Evolutionary conservation across 1,140 invertebrate genomes (phyloP).

Genomic region (Ceratina japonica): DNA sequence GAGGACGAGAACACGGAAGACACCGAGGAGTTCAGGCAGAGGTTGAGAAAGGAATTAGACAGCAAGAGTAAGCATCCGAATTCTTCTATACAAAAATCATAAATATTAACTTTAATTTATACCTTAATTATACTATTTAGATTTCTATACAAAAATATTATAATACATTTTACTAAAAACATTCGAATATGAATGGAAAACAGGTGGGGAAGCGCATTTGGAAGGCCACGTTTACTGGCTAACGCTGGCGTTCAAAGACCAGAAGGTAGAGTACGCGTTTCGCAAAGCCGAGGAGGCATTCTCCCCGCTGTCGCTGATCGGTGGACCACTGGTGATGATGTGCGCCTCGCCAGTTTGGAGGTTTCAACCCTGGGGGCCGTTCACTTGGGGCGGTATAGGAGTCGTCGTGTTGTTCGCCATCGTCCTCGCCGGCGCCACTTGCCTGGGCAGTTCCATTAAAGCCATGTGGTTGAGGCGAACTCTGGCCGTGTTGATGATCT

Average conservation of each 20-base stretch:
- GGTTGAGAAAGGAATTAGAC: conserved; percentile 90
- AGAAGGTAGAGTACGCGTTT: conserved; percentile 84
- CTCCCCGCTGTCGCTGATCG: conserved; percentile 83
- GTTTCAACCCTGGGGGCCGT: conserved; percentile 75
- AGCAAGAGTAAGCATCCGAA: conserved; percentile 86
- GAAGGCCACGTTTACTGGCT: conserved; percentile 84
- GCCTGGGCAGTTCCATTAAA: conserved; percentile 74
- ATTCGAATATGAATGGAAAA: not conserved
- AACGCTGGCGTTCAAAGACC: conserved; percentile 84
- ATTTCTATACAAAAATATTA: too few relatives aligned
- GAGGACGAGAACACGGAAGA: conserved; percentile 80
- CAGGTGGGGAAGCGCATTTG: conserved; percentile 79
- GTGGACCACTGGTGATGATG: conserved; percentile 82
- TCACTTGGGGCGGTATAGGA: conserved; percentile 76
- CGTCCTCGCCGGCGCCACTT: conserved; percentile 74
- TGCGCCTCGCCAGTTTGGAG: conserved; percentile 81
- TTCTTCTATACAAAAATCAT: too few relatives aligned
- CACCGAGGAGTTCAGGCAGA: conserved; percentile 86
- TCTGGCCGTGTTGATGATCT: conserved; percentile 75
- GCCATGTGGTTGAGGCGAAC: conserved; percentile 76
- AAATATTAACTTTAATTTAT: too few relatives aligned
- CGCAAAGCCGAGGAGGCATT: conserved; percentile 83
- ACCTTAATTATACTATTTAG: too few relatives aligned
- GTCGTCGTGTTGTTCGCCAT: conserved; percentile 74
- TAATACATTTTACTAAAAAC: not conserved